These are phyloP conservation scores for Procambarus clarkii DNA, from an alignment of 1,140 invertebrate genomes.

Conservation along the genomic window DNA sequence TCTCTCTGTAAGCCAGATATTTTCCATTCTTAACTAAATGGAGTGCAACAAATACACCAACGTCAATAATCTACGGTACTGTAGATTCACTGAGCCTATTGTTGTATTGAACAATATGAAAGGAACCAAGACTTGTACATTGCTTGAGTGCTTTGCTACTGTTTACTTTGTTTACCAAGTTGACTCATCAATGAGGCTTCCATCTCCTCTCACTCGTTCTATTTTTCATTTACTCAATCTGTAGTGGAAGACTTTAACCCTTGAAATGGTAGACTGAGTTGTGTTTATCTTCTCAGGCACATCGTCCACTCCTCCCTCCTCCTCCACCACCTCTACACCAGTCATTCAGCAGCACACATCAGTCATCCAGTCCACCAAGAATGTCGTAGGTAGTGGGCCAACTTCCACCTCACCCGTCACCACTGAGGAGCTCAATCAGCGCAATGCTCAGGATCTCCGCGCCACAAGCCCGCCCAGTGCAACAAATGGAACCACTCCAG, in stretches of 20 bases:
- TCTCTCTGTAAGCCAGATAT: too few species aligned
- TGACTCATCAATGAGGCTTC: too few species aligned
- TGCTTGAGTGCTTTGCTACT: too few species aligned
- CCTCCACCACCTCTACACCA: constrained; percentile 40
- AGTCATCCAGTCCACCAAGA: constrained; percentile 61
- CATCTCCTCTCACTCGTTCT: background rate
- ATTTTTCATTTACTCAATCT: constrained; percentile 3
- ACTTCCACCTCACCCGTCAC: constrained; percentile 8
- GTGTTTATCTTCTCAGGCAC: constrained; percentile 2
- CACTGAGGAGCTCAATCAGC: constrained; percentile 59
- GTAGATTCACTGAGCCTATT: too few species aligned
- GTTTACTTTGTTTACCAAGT: too few species aligned
- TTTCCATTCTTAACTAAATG: too few species aligned
- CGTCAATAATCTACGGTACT: too few species aligned
- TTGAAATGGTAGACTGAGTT: too few species aligned
- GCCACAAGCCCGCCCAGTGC: constrained; percentile 34
- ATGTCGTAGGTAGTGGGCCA: constrained; percentile 44
- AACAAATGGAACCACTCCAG: constrained; percentile 41
- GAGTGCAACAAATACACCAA: too few species aligned
- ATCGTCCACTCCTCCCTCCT: constrained; percentile 43
- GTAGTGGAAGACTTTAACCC: background rate
- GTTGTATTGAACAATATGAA: too few species aligned
- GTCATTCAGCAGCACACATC: constrained; percentile 59
- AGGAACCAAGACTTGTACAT: too few species aligned
- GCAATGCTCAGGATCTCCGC: constrained; percentile 41